Evolutionary conservation across 64 coral and sea anemone genomes (phyloP), one percentile per base, ranked within the genome.

Genomic region (Porites australiensis): DNA sequence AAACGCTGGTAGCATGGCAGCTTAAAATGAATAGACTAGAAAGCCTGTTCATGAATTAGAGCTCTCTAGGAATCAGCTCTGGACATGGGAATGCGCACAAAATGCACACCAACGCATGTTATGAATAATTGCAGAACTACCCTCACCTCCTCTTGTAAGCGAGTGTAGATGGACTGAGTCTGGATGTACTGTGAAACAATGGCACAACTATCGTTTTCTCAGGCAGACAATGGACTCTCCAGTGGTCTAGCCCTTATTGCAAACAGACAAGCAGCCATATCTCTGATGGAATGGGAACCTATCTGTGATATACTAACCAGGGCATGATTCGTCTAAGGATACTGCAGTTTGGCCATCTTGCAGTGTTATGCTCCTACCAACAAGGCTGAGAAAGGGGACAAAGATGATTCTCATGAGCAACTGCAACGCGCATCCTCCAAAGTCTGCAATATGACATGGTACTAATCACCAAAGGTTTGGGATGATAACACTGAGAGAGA

Each of bases 141-240:
- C 45, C 14, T 77, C 13, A 37, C n/a, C 10, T 44, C 27, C 27
- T 37, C 27, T 37, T 37, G 27, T 77, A 8, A 77, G 75, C n/a
- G 75, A 77, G 19, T 77, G 75, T 48, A 8, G 75, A 55, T 77
- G 75, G 75, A 77, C 44, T 7, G 3, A 19, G 14, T 27, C 75
- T 16, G 89, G 89, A 53, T 58, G 44, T 37, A 14, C 70, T 72
- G 51, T 15, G 6, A 72, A 11, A 52, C 18, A 23, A 44, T 20
- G 77, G 89, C 19, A 64, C 44, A 21, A 86, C 73, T 51, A 50
- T 92, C 10, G 55, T 92, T 11, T 92, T 77, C 82, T 92, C 90
- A 19, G 90, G 90, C 43, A 50, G 63, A 23, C 59, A 21, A 72
- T 10, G 14, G 43, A 15, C 66, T 72, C 51, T 46, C 43, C 2